These are phyloP conservation scores for Euzophera pinguis DNA, from an alignment of 2,888 invertebrate species.

Conservation along the genomic window DNA sequence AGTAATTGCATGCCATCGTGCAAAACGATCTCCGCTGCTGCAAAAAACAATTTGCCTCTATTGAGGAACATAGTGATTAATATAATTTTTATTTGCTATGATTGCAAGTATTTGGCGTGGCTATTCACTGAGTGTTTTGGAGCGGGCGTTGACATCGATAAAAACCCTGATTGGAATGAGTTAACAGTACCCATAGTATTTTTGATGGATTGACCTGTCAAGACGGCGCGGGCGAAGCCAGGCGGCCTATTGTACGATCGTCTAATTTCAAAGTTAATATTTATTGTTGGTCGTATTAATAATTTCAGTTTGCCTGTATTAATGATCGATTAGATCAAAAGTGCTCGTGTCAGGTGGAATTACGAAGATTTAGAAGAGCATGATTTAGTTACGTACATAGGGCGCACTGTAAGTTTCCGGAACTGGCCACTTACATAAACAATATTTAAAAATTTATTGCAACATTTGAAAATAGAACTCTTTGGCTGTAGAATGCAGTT, in stretches of 20 bases:
- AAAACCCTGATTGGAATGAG: conserved; percentile 52
- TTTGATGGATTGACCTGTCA: conserved; percentile 63
- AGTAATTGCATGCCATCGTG: conserved; percentile 59
- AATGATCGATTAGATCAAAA: conserved; percentile 39
- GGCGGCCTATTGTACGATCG: conserved; percentile 42
- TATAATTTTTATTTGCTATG: conserved; percentile 65
- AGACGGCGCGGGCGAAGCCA: conserved; percentile 26
- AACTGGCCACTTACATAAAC: too few relatives aligned
- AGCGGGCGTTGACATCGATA: conserved; percentile 60
- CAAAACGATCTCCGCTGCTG: conserved; percentile 42
- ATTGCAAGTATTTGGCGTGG: conserved; percentile 48
- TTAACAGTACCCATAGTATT: conserved; percentile 52
- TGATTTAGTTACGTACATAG: too few relatives aligned
- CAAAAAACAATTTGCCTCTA: conserved; percentile 48
- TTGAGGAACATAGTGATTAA: conserved; percentile 56
- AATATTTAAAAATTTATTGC: too few relatives aligned
- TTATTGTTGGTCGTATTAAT: conserved; percentile 51
- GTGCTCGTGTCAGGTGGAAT: conserved; percentile 29
- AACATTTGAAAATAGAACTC: too few relatives aligned
- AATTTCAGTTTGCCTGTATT: conserved; percentile 43
- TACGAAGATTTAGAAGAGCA: conserved; percentile 19
- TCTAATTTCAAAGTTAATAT: conserved; percentile 58
- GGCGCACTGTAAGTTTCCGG: too few relatives aligned
- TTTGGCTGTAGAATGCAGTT: too few relatives aligned
- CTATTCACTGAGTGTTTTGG: conserved; percentile 38